phyloP scores from a whole-genome alignment of 1,140 invertebrate species.

The Rhyacophila brunnea region DNA sequence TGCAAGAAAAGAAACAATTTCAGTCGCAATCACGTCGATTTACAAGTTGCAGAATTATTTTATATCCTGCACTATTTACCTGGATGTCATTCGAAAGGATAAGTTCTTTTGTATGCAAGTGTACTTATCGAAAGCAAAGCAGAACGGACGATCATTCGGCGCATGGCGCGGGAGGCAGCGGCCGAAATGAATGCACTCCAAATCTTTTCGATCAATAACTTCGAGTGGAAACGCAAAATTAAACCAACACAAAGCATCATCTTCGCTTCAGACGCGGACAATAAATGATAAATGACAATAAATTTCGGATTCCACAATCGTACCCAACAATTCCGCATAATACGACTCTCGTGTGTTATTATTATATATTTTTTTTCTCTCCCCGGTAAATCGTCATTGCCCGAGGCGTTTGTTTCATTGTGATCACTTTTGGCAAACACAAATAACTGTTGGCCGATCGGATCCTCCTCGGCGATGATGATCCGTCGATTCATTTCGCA shows the following conservation, averaged over 20 bases:
- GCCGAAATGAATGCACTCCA: too few relatives aligned
- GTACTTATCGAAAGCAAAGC: too few relatives aligned
- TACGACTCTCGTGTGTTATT: not conserved
- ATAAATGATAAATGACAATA: slow-evolving; percentile 24
- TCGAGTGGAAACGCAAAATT: slow-evolving; percentile 22
- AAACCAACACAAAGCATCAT: slow-evolving; percentile 11
- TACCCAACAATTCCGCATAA: slow-evolving; percentile 14
- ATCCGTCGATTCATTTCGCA: too few relatives aligned
- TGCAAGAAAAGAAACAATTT: too few relatives aligned
- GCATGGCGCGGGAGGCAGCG: not conserved
- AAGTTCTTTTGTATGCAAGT: slow-evolving; percentile 1
- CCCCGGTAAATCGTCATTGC: not conserved
- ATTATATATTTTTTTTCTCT: slow-evolving; percentile 6
- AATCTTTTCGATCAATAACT: too few relatives aligned
- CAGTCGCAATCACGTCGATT: too few relatives aligned
- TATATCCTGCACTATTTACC: slow-evolving; percentile 13
- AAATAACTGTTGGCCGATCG: not conserved
- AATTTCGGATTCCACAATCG: slow-evolving; percentile 17
- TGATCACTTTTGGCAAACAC: not conserved
- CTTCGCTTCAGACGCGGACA: not conserved
- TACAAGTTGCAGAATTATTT: too few relatives aligned
- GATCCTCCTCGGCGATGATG: not conserved
- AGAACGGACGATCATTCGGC: too few relatives aligned
- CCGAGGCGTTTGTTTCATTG: slow-evolving; percentile 5
- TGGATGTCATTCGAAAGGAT: slow-evolving; percentile 12